phyloP scores from a whole-genome alignment of 2,888 invertebrate species.

The Dicyrtoma fusca region DNA sequence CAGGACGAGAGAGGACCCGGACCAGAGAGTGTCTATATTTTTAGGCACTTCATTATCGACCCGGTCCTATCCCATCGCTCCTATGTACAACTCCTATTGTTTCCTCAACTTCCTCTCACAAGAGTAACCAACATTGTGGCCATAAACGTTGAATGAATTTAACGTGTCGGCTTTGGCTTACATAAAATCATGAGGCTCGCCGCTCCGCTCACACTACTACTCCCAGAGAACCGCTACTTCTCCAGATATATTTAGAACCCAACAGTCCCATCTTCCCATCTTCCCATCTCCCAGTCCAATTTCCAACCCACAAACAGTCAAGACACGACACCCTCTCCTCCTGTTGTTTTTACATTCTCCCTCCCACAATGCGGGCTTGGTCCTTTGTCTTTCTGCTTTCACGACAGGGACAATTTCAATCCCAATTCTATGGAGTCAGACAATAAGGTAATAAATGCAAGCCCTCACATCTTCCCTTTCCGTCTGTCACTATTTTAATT shows the following conservation, averaged over 20 bases:
- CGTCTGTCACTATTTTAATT: too few relatives aligned
- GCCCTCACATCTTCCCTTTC: too few relatives aligned
- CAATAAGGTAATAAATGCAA: too few relatives aligned
- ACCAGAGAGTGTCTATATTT: slow-evolving; percentile 27
- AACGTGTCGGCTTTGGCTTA: slow-evolving; percentile 29
- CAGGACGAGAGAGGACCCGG: neutral
- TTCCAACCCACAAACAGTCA: too few relatives aligned
- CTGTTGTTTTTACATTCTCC: neutral
- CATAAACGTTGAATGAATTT: slow-evolving; percentile 33
- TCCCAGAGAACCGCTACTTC: too few relatives aligned
- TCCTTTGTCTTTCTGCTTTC: neutral
- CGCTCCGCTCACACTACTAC: slow-evolving; percentile 2
- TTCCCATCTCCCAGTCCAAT: neutral
- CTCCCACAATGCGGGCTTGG: neutral
- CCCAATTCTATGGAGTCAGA: too few relatives aligned
- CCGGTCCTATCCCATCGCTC: neutral
- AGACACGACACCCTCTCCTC: too few relatives aligned
- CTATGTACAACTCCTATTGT: slow-evolving; percentile 23
- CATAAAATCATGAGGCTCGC: slow-evolving; percentile 9
- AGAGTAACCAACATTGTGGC: slow-evolving; percentile 33
- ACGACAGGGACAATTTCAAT: too few relatives aligned
- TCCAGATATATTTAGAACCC: too few relatives aligned
- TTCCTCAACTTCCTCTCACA: slow-evolving; percentile 14
- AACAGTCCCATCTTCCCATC: neutral
- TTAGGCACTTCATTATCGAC: slow-evolving; percentile 38